phyloP scores from a whole-genome alignment of 2,797 vertebrate species.

The Morelia viridis region DNA sequence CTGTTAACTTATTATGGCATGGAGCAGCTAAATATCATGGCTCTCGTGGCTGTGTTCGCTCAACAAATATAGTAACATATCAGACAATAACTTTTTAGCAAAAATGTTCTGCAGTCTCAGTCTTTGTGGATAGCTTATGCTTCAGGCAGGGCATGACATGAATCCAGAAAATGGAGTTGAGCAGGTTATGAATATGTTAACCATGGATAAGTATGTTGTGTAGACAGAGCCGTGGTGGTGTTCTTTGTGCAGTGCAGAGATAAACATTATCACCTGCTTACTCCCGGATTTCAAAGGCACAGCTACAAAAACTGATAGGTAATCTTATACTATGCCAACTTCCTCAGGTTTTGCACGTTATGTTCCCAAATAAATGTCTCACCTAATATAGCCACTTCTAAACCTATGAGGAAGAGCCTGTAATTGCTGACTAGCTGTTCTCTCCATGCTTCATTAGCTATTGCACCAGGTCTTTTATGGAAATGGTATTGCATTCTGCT shows the following conservation, averaged over 20 bases:
- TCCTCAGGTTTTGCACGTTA: background rate
- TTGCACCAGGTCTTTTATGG: constrained; percentile 1
- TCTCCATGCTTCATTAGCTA: background rate
- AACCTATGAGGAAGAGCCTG: background rate
- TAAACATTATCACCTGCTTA: background rate
- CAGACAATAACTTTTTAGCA: background rate
- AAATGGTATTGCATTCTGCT: constrained; percentile 14
- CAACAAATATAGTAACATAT: background rate
- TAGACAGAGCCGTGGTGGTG: background rate
- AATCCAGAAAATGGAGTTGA: background rate
- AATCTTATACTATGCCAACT: background rate
- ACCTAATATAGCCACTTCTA: background rate
- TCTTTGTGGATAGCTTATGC: background rate
- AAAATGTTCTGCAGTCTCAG: background rate
- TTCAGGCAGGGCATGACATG: background rate
- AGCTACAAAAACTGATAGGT: background rate
- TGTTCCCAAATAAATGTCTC: background rate
- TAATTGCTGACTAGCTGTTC: constrained; percentile 24
- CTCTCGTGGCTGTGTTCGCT: background rate
- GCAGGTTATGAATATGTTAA: background rate
- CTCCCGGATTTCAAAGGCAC: background rate
- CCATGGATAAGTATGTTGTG: background rate
- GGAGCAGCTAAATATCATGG: background rate
- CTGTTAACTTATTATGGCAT: background rate
- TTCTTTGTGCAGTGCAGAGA: background rate